phyloP scores from a whole-genome alignment of 2,113 vertebrate species.

The Aegithalos caudatus region DNA sequence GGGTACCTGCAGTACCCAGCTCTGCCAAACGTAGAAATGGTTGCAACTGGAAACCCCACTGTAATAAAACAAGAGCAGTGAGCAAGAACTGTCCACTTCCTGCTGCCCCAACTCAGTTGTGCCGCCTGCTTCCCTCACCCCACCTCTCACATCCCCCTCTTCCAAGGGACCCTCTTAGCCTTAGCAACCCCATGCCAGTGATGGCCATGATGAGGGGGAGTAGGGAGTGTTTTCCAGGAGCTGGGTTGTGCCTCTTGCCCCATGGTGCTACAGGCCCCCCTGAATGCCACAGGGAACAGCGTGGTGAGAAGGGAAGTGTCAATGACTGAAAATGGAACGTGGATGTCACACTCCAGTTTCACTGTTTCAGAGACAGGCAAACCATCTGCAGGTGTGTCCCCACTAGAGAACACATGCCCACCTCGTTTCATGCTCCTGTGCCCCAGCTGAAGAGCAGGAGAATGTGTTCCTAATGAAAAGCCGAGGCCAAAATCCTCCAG shows the following conservation, averaged over 20 bases:
- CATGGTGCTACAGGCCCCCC: rapidly evolving
- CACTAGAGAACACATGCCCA: rapidly evolving
- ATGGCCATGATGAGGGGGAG: background rate
- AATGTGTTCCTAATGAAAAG: rapidly evolving
- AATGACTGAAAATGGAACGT: background rate
- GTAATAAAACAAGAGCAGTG: background rate
- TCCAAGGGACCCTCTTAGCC: background rate
- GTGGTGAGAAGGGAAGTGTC: background rate
- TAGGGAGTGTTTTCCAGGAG: background rate
- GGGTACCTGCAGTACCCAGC: background rate
- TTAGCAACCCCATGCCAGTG: rapidly evolving
- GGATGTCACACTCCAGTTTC: background rate
- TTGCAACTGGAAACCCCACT: background rate
- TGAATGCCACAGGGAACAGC: rapidly evolving
- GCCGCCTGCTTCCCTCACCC: background rate
- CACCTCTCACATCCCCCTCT: background rate
- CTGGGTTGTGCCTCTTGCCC: background rate
- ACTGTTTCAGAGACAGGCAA: background rate
- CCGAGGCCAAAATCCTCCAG: background rate
- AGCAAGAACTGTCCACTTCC: rapidly evolving
- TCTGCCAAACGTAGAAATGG: background rate
- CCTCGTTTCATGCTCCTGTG: background rate
- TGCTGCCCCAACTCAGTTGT: background rate
- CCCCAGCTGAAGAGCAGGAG: background rate
- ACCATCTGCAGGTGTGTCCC: background rate